Evolutionary conservation across 2,797 vertebrate genomes (phyloP).

Genomic region (Neopelma chrysocephalum): DNA sequence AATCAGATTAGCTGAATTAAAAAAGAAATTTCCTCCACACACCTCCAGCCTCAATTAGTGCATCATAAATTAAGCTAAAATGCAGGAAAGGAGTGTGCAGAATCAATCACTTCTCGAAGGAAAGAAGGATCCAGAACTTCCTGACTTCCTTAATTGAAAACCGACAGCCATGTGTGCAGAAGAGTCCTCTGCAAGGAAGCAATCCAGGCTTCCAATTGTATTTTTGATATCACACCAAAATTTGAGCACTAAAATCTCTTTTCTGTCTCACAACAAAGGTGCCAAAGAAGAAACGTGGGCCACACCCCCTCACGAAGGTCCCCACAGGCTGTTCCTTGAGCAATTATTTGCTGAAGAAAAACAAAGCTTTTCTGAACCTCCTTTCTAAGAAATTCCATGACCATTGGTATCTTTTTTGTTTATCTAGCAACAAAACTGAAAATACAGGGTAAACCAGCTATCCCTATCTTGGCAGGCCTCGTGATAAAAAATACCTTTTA

Average conservation of each 20-base stretch:
- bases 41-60: conserved; percentile 2
- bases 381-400: neutral
- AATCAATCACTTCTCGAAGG: neutral
- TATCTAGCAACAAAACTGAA: neutral
- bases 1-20: neutral
- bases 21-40: neutral
- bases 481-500: conserved; percentile 4
- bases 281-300: neutral
- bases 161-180: neutral
- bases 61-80: conserved; percentile 17
- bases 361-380: neutral
- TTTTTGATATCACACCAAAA: neutral
- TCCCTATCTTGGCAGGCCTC: neutral
- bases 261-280: neutral
- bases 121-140: neutral
- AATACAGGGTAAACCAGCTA: neutral
- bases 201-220: neutral
- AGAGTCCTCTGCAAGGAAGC: neutral
- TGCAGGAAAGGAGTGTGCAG: neutral
- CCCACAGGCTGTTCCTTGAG: neutral
- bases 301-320: neutral
- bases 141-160: neutral
- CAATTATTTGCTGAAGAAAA: neutral
- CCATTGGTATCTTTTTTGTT: neutral
- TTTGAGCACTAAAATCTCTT: neutral